Percentiles rank a stretch among this genome's conserved stretches.
Evolutionary conservation across 1,140 invertebrate genomes (phyloP).

Genomic region (Dendrolimus punctatus): DNA sequence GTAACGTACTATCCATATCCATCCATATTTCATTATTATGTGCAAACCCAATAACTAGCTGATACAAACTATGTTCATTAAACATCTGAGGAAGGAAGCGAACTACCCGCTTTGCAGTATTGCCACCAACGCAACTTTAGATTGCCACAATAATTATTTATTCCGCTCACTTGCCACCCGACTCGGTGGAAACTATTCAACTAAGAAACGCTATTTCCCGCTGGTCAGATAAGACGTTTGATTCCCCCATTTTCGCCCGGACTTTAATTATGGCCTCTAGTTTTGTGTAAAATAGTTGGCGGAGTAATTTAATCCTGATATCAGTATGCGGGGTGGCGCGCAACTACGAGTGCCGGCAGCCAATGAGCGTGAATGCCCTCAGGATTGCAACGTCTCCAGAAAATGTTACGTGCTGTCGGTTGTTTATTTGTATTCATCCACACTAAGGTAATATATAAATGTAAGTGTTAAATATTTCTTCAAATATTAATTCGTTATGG

Average conservation of each 20-base stretch:
- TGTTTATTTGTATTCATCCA: neutral
- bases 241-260: slow-evolving; percentile 63
- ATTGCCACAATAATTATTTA: slow-evolving; percentile 68
- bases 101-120: slow-evolving; percentile 18
- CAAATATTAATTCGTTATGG: too few species aligned
- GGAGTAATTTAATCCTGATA: slow-evolving; percentile 65
- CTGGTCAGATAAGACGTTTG: slow-evolving; percentile 69
- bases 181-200: slow-evolving; percentile 60
- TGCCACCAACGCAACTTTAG: slow-evolving; percentile 48
- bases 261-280: slow-evolving; percentile 68
- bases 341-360: slow-evolving; percentile 22
- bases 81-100: slow-evolving; percentile 23
- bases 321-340: slow-evolving; percentile 58
- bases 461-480: too few species aligned
- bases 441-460: too few species aligned
- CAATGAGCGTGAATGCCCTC: slow-evolving; percentile 35
- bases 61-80: slow-evolving; percentile 57
- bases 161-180: slow-evolving; percentile 61
- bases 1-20: too few species aligned
- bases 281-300: slow-evolving; percentile 71
- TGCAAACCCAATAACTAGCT: slow-evolving; percentile 6
- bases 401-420: neutral
- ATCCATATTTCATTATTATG: neutral
- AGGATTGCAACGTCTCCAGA: neutral
- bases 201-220: slow-evolving; percentile 63